Base-by-base conservation (phyloP, 1,140 invertebrate genomes). In the Pseudomyrmex flavicornis region DNA sequence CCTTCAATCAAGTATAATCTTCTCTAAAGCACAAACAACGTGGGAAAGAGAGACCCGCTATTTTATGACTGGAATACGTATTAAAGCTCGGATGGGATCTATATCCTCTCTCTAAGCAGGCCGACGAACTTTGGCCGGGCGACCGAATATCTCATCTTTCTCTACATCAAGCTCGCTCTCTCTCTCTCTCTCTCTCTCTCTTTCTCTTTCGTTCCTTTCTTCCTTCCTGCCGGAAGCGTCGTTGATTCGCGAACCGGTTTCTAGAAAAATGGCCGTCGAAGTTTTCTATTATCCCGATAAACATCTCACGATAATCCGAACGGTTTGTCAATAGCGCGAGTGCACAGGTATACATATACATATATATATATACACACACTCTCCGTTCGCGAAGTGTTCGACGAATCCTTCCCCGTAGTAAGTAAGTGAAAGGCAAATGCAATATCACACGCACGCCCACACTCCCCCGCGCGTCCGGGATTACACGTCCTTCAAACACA, bases 261-360 rank as follows among this genome's bases (percentile, higher is more conserved):
- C 58, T 70, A 82, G 72, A 88, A 88, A 89, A 89, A 86, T 88
- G 80, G 72, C 73, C 73, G 84, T 74, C 70, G 77, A 70, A 70
- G 17, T 85, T 89, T 87, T 89, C 84, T 87, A 86, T 87, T 87
- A 84, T 84, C 46, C 63, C 76, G 85, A 87, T 84, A 87, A 86
- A 87, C 82, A 89, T 89, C 77, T 87, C 72, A 44, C 35, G 61
- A 54, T 20, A 52, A 77, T 70, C 58, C 72, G 69, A 35, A 20
- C 65, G 74, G 58, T 83, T 86, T 82, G 79, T 86, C 84, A 76
- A 89, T 89, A 75, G 50, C 69, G 52, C 76, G 54, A 13, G 26
- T 35, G 26, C 26, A 35, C 35, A 7, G 35, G 7, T 35, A 35
- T 35, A 35, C 48, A 20, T 15, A 48, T 61, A 72, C 59, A 72